Evolutionary conservation across 2,797 vertebrate genomes (phyloP).

Genomic region (Limnodromus scolopaceus): DNA sequence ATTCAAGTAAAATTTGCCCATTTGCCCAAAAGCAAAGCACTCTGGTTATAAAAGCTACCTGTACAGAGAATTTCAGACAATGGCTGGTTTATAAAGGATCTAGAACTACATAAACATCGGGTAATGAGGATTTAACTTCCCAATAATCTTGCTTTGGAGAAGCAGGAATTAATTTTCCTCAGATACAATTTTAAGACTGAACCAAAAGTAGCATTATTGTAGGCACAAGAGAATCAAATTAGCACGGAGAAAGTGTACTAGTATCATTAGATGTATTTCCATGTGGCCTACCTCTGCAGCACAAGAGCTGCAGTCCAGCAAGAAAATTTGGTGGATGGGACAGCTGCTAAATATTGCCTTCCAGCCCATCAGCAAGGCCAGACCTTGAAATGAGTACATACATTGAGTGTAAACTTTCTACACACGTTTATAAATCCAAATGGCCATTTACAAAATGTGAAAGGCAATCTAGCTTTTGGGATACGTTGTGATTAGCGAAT

Average conservation of each 20-base stretch:
- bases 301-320: background rate
- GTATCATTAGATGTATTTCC: background rate
- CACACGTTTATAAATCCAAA: background rate
- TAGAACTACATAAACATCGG: background rate
- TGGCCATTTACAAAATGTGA: background rate
- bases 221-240: background rate
- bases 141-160: background rate
- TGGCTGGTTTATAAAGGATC: background rate
- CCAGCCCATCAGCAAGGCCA: background rate
- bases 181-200: background rate
- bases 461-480: background rate
- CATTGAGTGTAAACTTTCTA: background rate
- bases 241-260: background rate
- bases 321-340: background rate
- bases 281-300: accelerated
- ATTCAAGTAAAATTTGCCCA: background rate
- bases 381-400: background rate
- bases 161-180: background rate
- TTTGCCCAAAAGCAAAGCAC: background rate
- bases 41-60: background rate
- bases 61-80: background rate
- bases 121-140: background rate
- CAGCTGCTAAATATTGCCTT: background rate
- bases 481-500: accelerated
- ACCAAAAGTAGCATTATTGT: background rate